Evolutionary conservation across 2,888 invertebrate species (phyloP).

Genomic region (Ischnura elegans): DNA sequence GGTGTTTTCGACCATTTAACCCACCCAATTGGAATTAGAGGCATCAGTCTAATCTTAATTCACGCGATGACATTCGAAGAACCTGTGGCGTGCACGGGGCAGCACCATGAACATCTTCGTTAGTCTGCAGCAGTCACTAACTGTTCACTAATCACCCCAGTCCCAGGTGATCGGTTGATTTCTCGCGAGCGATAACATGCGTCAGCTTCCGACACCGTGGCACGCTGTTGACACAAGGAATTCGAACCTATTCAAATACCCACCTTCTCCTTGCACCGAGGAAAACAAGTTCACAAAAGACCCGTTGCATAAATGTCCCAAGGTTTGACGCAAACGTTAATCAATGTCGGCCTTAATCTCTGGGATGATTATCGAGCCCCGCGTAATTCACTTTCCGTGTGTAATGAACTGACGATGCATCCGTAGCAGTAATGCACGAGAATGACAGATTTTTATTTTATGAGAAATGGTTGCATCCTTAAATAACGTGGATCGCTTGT

Average conservation of each 20-base stretch:
- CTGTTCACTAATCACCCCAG: background rate
- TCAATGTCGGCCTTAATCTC: background rate
- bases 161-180: background rate
- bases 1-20: no score
- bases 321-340: slow-evolving; percentile 3
- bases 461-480: no score
- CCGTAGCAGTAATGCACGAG: no score
- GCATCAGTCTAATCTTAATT: no score
- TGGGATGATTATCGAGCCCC: background rate
- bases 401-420: no score
- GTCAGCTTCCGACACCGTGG: background rate
- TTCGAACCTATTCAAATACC: background rate
- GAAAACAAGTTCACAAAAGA: background rate
- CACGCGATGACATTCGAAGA: background rate
- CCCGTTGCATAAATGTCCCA: background rate
- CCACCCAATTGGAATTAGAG: no score
- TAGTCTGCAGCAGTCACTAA: background rate
- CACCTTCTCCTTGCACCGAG: background rate
- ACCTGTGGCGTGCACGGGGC: background rate
- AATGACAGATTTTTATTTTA: no score
- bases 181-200: background rate
- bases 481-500: no score
- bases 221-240: background rate
- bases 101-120: background rate
- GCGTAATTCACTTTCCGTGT: no score